Evolutionary conservation across 2,888 invertebrate species (phyloP), one percentile per base, ranked within the genome.

Genomic region (Caenorhabditis sp.): DNA sequence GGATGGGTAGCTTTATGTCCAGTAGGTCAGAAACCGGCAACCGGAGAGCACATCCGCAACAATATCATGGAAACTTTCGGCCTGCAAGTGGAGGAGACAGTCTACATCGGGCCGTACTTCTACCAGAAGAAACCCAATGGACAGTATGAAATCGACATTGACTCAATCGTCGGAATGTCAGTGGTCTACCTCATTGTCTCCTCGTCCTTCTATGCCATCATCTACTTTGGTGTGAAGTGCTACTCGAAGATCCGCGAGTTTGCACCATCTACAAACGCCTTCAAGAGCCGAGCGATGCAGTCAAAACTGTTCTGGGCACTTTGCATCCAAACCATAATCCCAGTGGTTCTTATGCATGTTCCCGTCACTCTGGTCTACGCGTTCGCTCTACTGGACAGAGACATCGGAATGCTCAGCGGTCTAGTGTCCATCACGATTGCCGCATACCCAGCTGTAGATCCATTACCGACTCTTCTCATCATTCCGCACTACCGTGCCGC

Each of bases 31-130:
- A 40, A 64, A n/a, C 20, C 20, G 18, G 44, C 62, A 0, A 71
- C 71, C 3, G 71, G 71, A 26, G 71, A 71, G 61, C 40, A 71
- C 44, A 71, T 71, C 15, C n/a, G 62, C 55, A 71, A 22, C 24
- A 71, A 71, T 26, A 71, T 71, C 13, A 28, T 71, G 35, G 61
- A 60, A 20, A 61, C 61, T 5, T 68, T 77, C n/a, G 76, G 61
- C n/a, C 20, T 68, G 44, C 13, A 56, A 47, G 11, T 77, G 0
- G 68, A 62, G 9, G 61, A 77, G n/a, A 62, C 37, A 1, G 67
- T 77, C 11, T 68, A 61, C 47, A 68, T 77, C 28, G 76, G 76
- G 11, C 76, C 76, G n/a, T 68, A 68, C 47, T 77, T 68, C 28
- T 77, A 77, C 24, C 68, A 77, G 6, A 44, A 68, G 18, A 20